A percentile compares a stretch with the other conserved stretches of the same genome.
These are phyloP conservation scores for Pecten maximus DNA, from an alignment of 2,888 invertebrate species.

Conservation along the genomic window DNA sequence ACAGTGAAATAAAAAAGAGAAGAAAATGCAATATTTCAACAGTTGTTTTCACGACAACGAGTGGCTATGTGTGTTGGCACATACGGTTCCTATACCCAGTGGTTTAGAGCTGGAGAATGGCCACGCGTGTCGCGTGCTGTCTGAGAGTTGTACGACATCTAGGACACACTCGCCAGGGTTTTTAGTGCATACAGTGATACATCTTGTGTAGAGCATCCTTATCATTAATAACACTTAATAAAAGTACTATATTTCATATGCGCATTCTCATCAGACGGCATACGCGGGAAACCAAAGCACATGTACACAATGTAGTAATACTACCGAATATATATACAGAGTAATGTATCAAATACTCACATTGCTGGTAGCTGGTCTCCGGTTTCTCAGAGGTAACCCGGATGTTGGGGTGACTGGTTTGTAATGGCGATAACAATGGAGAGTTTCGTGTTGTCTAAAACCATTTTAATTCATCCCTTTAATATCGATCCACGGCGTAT, in stretches of 20 bases:
- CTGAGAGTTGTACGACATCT: neutral
- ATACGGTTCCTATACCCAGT: neutral
- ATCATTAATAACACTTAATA: neutral
- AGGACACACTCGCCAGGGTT: neutral
- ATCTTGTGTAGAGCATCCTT: neutral
- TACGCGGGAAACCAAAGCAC: neutral
- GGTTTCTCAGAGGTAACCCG: neutral
- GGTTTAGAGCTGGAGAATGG: neutral
- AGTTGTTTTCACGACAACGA: neutral
- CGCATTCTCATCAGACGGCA: neutral
- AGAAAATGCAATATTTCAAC: neutral
- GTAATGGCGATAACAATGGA: neutral
- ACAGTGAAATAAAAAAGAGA: neutral
- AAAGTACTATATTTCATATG: neutral
- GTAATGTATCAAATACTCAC: constrained; percentile 18
- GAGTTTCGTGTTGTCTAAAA: neutral
- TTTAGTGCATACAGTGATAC: neutral
- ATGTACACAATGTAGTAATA: neutral
- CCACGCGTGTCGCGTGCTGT: neutral
- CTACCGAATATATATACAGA: neutral
- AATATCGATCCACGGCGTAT: neutral
- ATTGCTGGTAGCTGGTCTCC: neutral
- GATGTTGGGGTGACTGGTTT: neutral
- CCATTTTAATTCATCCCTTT: constrained; percentile 14
- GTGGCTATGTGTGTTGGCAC: neutral